These are phyloP conservation scores for Montipora foliosa DNA, from an alignment of 64 coral and sea anemone genomes.

Conservation along the genomic window DNA sequence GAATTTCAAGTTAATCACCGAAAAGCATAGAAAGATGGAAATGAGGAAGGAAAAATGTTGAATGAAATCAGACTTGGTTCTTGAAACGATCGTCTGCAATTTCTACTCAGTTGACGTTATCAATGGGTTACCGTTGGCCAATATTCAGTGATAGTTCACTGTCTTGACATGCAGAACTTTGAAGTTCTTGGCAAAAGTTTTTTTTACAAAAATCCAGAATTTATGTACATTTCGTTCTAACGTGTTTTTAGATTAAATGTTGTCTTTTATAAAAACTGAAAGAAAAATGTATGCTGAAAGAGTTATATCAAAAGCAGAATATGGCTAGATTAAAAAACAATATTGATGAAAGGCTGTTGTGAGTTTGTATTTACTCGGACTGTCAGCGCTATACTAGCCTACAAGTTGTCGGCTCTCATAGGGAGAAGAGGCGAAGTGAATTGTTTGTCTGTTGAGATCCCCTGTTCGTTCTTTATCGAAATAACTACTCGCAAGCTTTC, in stretches of 20 bases:
- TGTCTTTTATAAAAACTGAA: background rate
- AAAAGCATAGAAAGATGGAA: too few relatives aligned
- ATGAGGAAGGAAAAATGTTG: background rate
- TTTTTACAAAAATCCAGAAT: background rate
- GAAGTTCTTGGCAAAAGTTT: background rate
- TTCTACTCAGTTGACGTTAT: background rate
- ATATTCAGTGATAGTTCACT: background rate
- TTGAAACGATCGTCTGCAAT: too few relatives aligned
- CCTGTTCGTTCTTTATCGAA: too few relatives aligned
- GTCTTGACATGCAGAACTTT: background rate
- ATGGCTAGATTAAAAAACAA: background rate
- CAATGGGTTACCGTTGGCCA: background rate
- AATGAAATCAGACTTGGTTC: too few relatives aligned
- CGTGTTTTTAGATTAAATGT: background rate
- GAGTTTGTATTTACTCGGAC: background rate
- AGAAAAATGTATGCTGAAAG: background rate
- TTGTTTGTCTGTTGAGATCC: too few relatives aligned
- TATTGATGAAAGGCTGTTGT: background rate
- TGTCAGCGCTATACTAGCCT: background rate
- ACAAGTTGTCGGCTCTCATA: background rate
- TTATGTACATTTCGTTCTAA: background rate
- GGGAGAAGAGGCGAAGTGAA: too few relatives aligned
- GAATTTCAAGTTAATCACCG: too few relatives aligned
- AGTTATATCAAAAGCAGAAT: background rate
- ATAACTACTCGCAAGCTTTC: too few relatives aligned